Conservation (phyloP, 53 echinoderm and acorn worm genomes). For the Echinarachnius parma region DNA sequence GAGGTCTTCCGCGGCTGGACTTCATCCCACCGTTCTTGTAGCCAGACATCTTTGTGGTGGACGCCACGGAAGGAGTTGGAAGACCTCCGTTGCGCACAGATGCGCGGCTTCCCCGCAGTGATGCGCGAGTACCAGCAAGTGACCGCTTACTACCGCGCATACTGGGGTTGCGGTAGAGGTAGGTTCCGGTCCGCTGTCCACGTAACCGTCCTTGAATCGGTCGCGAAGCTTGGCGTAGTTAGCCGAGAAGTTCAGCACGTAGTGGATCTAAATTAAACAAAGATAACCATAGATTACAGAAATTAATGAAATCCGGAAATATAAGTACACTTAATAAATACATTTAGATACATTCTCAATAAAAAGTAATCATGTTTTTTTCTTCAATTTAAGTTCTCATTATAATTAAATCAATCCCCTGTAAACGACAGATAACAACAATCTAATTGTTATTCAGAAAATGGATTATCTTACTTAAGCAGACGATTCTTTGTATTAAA, state of each 20-base stretch:
- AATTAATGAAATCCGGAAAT: too few relatives aligned
- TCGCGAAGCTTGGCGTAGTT: constrained; percentile 93
- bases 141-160: constrained; percentile 50
- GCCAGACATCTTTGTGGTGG: constrained; percentile 20
- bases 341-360: too few relatives aligned
- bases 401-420: too few relatives aligned
- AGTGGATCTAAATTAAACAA: constrained; percentile 58
- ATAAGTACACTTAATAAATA: too few relatives aligned
- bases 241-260: constrained; percentile 77
- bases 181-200: constrained; percentile 79
- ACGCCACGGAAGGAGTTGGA: background rate
- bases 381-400: too few relatives aligned
- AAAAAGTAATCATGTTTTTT: too few relatives aligned
- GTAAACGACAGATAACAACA: too few relatives aligned
- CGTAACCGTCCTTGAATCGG: constrained; percentile 85
- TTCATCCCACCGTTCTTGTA: constrained; percentile 53
- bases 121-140: constrained; percentile 43
- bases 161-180: constrained; percentile 43
- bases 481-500: background rate
- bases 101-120: constrained; percentile 67
- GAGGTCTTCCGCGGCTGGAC: constrained; percentile 57
- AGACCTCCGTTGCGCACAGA: constrained; percentile 37
- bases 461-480: too few relatives aligned
- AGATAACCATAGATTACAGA: background rate
- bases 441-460: too few relatives aligned